These are phyloP conservation scores for Charina bottae DNA, from an alignment of 2,113 vertebrate species.

Conservation along the genomic window DNA sequence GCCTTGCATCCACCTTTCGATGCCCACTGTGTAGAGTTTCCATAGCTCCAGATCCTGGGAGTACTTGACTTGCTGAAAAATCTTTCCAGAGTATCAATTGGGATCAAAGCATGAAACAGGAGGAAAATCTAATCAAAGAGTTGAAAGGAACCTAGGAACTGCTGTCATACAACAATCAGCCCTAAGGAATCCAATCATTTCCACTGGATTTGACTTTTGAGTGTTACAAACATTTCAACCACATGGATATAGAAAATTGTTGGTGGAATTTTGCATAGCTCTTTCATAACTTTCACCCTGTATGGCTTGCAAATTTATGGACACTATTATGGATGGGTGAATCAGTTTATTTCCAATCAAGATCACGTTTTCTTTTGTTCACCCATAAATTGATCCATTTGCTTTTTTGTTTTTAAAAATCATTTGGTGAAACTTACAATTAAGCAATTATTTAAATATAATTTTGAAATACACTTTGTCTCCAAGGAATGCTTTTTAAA, in stretches of 20 bases:
- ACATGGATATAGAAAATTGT: neutral
- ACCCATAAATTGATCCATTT: neutral
- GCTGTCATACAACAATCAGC: no score
- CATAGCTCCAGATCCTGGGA: no score
- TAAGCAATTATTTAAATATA: neutral
- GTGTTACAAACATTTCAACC: neutral
- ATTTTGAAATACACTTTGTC: neutral
- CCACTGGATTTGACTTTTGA: no score
- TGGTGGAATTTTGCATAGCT: neutral
- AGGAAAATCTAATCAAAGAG: no score
- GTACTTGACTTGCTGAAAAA: no score
- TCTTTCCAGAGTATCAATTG: no score
- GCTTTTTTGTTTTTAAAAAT: neutral
- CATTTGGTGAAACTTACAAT: neutral
- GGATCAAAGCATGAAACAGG: no score
- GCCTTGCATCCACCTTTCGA: no score
- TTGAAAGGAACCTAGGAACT: no score
- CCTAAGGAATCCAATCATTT: neutral
- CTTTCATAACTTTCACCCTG: neutral
- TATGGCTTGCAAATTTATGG: neutral
- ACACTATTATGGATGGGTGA: neutral
- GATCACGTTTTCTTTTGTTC: neutral
- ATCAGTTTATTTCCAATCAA: neutral
- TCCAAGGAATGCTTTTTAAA: neutral
- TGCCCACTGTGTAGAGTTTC: no score